A percentile compares a stretch with the other conserved stretches of the same genome.
These are phyloP conservation scores for Rhea pennata DNA, from an alignment of 2,113 vertebrate species.

Conservation along the genomic window DNA sequence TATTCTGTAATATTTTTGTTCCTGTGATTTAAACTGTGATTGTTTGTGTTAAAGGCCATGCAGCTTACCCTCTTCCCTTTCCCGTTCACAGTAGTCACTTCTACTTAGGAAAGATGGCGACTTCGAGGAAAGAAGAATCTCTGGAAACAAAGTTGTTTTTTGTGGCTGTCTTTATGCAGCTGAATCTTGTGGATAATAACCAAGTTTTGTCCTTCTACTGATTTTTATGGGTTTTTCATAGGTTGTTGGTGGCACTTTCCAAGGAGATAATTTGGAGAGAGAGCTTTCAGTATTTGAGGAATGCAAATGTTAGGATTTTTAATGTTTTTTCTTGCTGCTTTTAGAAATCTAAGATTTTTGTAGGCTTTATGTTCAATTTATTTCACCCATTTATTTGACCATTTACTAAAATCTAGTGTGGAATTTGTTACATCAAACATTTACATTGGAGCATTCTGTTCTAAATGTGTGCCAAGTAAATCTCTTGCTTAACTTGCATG, in stretches of 20 bases:
- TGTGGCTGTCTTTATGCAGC: neutral
- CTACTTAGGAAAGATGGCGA: neutral
- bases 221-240: neutral
- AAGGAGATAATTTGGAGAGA: neutral
- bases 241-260: neutral
- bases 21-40: neutral
- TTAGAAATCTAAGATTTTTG: neutral
- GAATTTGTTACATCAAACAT: conserved; percentile 16
- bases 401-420: neutral
- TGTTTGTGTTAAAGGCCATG: neutral
- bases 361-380: neutral
- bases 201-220: neutral
- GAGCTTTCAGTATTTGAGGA: neutral
- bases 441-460: conserved; percentile 9
- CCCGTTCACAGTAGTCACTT: neutral
- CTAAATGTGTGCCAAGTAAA: neutral
- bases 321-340: neutral
- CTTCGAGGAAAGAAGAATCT: neutral
- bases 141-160: neutral
- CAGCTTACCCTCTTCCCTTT: neutral
- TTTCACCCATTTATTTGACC: neutral
- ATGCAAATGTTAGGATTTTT: neutral
- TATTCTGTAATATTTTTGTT: neutral
- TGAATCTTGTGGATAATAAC: neutral
- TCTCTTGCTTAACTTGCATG: neutral